phyloP scores from a whole-genome alignment of 2,113 vertebrate species.

The Python bivittatus region DNA sequence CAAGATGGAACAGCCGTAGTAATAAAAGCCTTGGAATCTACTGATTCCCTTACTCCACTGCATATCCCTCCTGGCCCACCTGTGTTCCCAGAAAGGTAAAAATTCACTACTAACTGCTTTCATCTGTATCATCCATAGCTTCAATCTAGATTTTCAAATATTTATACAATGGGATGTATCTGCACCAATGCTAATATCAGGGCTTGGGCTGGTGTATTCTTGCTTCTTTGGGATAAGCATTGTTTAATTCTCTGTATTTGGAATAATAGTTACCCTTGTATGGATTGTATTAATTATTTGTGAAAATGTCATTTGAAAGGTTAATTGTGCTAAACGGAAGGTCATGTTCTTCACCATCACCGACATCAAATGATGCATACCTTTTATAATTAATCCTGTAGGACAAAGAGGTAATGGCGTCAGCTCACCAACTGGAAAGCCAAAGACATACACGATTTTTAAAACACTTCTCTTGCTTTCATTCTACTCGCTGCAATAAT shows the following conservation, averaged over 20 bases:
- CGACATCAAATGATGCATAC: neutral
- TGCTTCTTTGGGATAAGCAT: neutral
- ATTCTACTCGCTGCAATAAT: constrained; percentile 44
- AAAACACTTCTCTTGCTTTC: constrained; percentile 35
- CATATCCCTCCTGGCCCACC: constrained; percentile 43
- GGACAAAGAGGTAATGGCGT: constrained; percentile 40
- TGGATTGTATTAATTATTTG: neutral
- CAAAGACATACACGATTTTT: constrained; percentile 56
- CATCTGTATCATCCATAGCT: neutral
- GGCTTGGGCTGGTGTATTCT: neutral
- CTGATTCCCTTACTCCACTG: constrained; percentile 49
- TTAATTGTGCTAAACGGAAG: constrained; percentile 5
- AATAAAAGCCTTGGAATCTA: constrained; percentile 50
- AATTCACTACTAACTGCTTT: neutral
- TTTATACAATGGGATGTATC: neutral
- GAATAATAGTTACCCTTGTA: neutral
- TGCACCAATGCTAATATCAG: neutral
- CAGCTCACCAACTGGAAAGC: constrained; percentile 35
- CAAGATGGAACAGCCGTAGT: constrained; percentile 46
- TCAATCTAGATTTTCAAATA: neutral
- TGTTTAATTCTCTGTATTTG: neutral
- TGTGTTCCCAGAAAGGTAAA: constrained; percentile 65
- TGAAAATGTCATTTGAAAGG: constrained; percentile 27
- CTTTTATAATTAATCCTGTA: constrained; percentile 12
- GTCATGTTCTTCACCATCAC: neutral